A percentile compares a stretch with the other conserved stretches of the same genome.
Conservation (phyloP, 2,888 invertebrate species). For the Dendrolimus houi region DNA sequence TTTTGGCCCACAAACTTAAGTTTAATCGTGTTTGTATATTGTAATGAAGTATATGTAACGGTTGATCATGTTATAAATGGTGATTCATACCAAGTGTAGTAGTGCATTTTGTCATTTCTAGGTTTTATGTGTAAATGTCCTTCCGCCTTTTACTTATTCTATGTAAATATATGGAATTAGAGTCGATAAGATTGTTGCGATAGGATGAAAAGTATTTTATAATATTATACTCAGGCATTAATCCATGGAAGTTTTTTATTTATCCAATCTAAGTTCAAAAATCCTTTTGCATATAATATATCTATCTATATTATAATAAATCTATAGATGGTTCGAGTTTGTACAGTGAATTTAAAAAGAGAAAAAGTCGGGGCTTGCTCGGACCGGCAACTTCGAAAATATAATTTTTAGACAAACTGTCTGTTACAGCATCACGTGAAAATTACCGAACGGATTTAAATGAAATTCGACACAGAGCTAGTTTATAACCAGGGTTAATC, state of each 20-base stretch:
- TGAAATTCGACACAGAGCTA: too few species aligned
- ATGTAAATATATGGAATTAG: slow-evolving; percentile 70
- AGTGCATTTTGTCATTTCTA: slow-evolving; percentile 33
- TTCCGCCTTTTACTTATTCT: slow-evolving; percentile 52
- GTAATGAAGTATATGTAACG: not conserved
- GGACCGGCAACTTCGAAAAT: too few species aligned
- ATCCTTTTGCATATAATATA: too few species aligned
- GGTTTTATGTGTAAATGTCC: slow-evolving; percentile 32
- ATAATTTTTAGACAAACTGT: too few species aligned
- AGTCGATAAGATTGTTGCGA: slow-evolving; percentile 65
- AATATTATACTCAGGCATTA: slow-evolving; percentile 68
- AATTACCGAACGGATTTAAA: too few species aligned
- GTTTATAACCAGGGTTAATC: too few species aligned
- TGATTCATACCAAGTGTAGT: slow-evolving; percentile 15
- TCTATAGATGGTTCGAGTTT: too few species aligned
- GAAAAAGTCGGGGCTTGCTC: too few species aligned
- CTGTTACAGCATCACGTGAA: too few species aligned
- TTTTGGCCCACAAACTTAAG: not conserved
- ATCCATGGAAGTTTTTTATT: slow-evolving; percentile 35
- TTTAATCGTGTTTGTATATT: slow-evolving; percentile 10
- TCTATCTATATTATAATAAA: too few species aligned
- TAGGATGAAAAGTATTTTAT: slow-evolving; percentile 73
- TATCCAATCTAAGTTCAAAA: slow-evolving; percentile 2
- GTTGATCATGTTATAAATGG: not conserved
- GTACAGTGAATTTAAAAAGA: too few species aligned